phyloP scores from a whole-genome alignment of 2,888 invertebrate species.

The Tenthredo amoena region DNA sequence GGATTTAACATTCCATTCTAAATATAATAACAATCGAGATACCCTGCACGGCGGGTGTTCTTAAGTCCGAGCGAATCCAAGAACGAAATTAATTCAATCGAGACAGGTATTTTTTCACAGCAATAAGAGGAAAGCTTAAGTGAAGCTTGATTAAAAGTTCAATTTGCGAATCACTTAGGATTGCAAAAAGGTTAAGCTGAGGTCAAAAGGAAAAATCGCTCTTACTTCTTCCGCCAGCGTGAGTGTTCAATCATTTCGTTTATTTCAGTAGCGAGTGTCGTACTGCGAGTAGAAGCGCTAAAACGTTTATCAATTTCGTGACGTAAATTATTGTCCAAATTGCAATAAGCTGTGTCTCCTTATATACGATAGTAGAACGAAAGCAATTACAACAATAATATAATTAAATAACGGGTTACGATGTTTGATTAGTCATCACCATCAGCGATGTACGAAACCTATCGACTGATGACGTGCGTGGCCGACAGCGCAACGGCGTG shows the following conservation, averaged over 20 bases:
- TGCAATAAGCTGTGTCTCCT: not conserved
- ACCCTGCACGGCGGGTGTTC: constrained; percentile 8
- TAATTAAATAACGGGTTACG: constrained; percentile 41
- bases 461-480: constrained; percentile 49
- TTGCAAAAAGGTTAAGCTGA: not conserved
- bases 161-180: not conserved
- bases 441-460: constrained; percentile 41
- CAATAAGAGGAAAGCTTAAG: constrained; percentile 5
- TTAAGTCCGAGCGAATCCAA: not conserved
- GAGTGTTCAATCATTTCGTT: not conserved
- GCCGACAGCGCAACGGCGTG: constrained; percentile 40
- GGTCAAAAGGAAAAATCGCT: constrained; percentile 6
- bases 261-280: not conserved
- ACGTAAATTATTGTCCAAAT: not conserved
- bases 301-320: not conserved
- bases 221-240: not conserved
- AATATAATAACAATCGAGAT: constrained; percentile 19
- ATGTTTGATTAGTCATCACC: constrained; percentile 35
- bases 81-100: constrained; percentile 26
- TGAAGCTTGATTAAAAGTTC: constrained; percentile 34
- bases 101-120: constrained; percentile 34
- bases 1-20: not conserved
- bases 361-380: not conserved
- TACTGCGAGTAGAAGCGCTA: not conserved
- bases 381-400: constrained; percentile 35